phyloP scores from a whole-genome alignment of 2,113 vertebrate species.

The Galeopterus variegatus region DNA sequence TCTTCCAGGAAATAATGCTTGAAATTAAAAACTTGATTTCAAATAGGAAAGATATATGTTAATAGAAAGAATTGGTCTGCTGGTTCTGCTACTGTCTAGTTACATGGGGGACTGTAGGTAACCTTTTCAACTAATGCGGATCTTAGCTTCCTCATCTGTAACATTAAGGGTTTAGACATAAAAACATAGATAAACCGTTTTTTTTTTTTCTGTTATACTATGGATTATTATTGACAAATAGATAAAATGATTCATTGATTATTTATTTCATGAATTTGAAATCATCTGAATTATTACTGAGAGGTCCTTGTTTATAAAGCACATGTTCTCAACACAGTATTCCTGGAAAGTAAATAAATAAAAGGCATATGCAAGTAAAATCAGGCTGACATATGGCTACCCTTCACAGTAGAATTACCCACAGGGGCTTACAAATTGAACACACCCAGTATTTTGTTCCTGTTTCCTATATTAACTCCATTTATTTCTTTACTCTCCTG shows the following conservation, averaged over 20 bases:
- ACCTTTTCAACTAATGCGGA: background rate
- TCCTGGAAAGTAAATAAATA: background rate
- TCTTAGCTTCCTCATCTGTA: background rate
- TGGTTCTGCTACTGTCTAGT: background rate
- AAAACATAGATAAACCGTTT: background rate
- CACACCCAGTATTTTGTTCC: background rate
- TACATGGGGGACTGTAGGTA: background rate
- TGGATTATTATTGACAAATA: background rate
- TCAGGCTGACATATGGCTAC: background rate
- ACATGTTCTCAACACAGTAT: background rate
- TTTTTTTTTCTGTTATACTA: background rate
- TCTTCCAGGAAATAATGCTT: conserved; percentile 43
- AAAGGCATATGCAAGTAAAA: background rate
- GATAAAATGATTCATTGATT: background rate
- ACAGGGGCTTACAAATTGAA: background rate
- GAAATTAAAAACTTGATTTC: conserved; percentile 30
- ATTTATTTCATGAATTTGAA: background rate
- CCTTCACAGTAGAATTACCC: background rate
- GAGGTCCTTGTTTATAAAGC: background rate
- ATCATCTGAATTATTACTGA: background rate
- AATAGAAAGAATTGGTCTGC: background rate
- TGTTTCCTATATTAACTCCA: background rate
- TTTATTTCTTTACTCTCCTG: background rate
- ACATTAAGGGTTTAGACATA: background rate
- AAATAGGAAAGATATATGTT: background rate